Evolutionary conservation across 1,140 invertebrate species (phyloP).

Genomic region (Pogonomyrmex californicus): DNA sequence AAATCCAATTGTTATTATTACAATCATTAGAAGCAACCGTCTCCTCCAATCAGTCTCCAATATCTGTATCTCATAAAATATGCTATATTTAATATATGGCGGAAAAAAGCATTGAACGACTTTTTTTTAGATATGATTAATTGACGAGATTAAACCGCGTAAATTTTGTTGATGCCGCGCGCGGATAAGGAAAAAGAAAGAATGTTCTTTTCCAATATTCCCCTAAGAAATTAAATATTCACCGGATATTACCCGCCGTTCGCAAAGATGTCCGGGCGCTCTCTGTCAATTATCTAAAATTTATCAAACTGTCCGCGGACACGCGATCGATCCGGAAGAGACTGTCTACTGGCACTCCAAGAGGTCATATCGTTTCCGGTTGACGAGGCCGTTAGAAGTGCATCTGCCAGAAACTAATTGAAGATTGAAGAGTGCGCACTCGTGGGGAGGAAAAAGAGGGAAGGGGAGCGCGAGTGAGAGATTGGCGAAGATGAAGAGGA

Average conservation of each 20-base stretch:
- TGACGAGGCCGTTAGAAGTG: conserved; percentile 45
- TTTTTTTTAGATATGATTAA: background rate
- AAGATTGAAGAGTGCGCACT: conserved; percentile 42
- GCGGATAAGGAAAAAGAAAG: background rate
- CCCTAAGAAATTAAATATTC: background rate
- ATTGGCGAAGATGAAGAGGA: conserved; percentile 24
- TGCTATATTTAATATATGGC: background rate
- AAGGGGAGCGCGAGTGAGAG: conserved; percentile 28
- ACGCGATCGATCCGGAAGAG: conserved; percentile 37
- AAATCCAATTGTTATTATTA: background rate
- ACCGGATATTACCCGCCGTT: background rate
- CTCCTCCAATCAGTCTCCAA: background rate
- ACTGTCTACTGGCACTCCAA: conserved; percentile 12
- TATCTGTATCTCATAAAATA: background rate
- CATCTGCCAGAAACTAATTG: conserved; percentile 53
- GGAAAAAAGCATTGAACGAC: background rate
- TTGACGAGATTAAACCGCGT: background rate
- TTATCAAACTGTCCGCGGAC: conserved; percentile 13
- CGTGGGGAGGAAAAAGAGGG: conserved; percentile 44
- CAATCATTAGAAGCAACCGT: background rate
- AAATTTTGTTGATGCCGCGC: background rate
- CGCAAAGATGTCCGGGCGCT: background rate
- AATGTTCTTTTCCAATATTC: background rate
- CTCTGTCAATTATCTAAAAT: conserved; percentile 30
- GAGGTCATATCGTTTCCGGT: conserved; percentile 48